phyloP scores from a whole-genome alignment of 1,140 invertebrate species.

The Leptonema lineaticorne region DNA sequence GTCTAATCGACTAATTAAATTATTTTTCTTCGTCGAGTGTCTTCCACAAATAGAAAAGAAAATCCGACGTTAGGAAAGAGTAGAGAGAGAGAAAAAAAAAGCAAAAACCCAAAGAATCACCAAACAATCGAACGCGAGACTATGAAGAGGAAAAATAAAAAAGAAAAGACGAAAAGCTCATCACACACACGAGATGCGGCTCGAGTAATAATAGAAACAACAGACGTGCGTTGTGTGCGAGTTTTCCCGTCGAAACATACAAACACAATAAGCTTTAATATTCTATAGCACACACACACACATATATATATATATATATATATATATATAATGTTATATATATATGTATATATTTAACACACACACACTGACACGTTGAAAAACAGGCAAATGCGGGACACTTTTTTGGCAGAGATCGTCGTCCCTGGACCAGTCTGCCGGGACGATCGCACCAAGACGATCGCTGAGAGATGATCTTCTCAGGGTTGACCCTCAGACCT shows the following conservation, averaged over 20 bases:
- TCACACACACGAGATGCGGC: slow-evolving; percentile 12
- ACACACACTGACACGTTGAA: not conserved
- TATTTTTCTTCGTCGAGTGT: no score
- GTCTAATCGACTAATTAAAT: no score
- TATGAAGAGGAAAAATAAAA: no score
- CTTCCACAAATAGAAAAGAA: not conserved
- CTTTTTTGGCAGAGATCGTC: slow-evolving; percentile 25
- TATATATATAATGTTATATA: no score
- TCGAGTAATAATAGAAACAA: slow-evolving; percentile 30
- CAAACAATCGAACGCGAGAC: no score
- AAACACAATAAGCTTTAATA: no score
- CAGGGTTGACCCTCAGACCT: not conserved
- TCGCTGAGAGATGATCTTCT: not conserved
- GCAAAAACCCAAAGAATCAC: no score
- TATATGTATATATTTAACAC: no score
- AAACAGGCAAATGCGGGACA: slow-evolving; percentile 5
- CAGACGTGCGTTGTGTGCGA: not conserved
- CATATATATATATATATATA: no score
- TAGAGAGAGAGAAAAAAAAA: not conserved
- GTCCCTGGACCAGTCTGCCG: slow-evolving; percentile 15
- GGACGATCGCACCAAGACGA: not conserved
- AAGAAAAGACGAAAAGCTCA: slow-evolving; percentile 4
- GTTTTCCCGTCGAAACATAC: no score
- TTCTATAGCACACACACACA: not conserved
- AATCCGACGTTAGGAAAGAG: no score